Percentiles rank a stretch among this genome's conserved stretches.
These are phyloP conservation scores for Herminia tarsipennalis DNA, from an alignment of 2,888 invertebrate species.

Conservation along the genomic window DNA sequence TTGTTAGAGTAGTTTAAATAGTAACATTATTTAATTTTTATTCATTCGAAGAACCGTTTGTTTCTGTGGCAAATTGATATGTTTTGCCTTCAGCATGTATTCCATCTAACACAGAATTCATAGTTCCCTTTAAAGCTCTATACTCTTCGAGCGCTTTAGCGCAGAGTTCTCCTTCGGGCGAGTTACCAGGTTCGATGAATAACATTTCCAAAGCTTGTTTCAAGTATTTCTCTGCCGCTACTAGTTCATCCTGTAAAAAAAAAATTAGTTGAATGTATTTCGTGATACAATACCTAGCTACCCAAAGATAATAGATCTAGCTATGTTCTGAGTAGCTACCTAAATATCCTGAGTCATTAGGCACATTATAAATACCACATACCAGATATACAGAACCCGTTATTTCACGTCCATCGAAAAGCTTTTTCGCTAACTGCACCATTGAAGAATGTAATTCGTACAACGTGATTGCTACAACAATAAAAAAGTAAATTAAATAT, in stretches of 20 bases:
- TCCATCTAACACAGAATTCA: constrained; percentile 64
- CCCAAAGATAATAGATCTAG: too few relatives aligned
- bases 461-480: constrained; percentile 87
- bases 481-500: constrained; percentile 6
- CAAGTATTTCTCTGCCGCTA: constrained; percentile 84
- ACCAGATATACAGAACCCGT: constrained; percentile 82
- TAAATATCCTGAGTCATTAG: too few relatives aligned
- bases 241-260: constrained; percentile 75
- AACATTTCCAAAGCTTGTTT: constrained; percentile 88
- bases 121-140: constrained; percentile 83
- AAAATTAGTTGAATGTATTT: background rate
- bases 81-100: constrained; percentile 68
- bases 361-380: too few relatives aligned
- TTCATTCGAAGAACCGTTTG: constrained; percentile 18
- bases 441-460: constrained; percentile 91
- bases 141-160: constrained; percentile 88
- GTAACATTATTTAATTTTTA: constrained; percentile 10
- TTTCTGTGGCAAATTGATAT: constrained; percentile 50
- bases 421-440: constrained; percentile 87
- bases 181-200: constrained; percentile 89
- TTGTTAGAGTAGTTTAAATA: too few relatives aligned
- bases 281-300: too few relatives aligned
- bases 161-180: constrained; percentile 90
- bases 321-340: too few relatives aligned
- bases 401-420: constrained; percentile 87